A percentile compares a stretch with the other conserved stretches of the same genome.
Evolutionary conservation across 23 tunicate genomes (phyloP).

Genomic region (Halocynthia roretzi): DNA sequence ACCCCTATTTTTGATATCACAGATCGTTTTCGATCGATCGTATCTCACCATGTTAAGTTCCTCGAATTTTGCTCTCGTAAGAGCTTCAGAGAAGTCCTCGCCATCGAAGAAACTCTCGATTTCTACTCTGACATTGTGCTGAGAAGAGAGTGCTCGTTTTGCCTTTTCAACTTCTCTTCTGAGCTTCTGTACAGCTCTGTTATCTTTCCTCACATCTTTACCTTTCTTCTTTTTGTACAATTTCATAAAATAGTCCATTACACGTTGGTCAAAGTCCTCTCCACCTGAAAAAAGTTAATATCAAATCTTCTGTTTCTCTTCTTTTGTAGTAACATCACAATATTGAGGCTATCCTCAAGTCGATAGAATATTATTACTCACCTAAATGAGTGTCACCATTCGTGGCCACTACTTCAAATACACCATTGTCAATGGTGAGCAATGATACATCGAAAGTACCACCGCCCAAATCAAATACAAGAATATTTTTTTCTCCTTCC

Average conservation of each 20-base stretch:
- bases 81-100: constrained; percentile 89
- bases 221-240: constrained; percentile 95
- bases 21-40: no score
- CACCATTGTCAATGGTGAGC: constrained; percentile 94
- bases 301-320: not conserved
- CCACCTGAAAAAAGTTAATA: constrained; percentile 47
- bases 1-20: not conserved
- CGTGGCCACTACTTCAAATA: constrained; percentile 94
- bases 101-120: constrained; percentile 92
- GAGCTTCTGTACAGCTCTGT: constrained; percentile 87
- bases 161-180: constrained; percentile 98
- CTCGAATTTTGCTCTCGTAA: constrained; percentile 97
- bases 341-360: no score
- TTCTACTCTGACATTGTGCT: constrained; percentile 81
- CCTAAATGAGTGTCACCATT: constrained; percentile 97
- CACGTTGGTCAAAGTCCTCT: constrained; percentile 96
- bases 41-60: constrained; percentile 75
- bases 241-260: constrained; percentile 94
- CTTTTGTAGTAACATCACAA: no score
- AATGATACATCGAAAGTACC: constrained; percentile 98
- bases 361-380: not conserved
- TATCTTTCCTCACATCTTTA: constrained; percentile 77
- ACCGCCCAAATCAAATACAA: constrained; percentile 98
- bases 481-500: constrained; percentile 95
- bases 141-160: constrained; percentile 88